Evolutionary conservation across 1,140 invertebrate genomes (phyloP).

Genomic region (Scaptomyza montana): DNA sequence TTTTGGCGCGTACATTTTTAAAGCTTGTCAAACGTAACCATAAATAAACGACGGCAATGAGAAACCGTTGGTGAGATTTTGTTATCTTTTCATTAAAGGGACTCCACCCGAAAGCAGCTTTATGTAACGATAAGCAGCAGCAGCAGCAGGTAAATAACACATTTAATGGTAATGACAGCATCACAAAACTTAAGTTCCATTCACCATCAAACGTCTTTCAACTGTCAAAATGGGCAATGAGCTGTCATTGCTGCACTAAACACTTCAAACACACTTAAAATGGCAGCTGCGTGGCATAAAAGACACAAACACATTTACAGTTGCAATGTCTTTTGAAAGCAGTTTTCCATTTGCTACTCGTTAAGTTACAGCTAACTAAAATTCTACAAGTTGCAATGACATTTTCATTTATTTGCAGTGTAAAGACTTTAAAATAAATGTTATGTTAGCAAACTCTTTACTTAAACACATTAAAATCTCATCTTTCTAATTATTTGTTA

Average conservation of each 20-base stretch:
- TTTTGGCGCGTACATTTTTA: conserved; percentile 50
- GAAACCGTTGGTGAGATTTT: not conserved
- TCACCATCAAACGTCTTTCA: conserved; percentile 37
- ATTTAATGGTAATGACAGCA: conserved; percentile 38
- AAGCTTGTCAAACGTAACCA: conserved; percentile 73
- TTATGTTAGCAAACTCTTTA: not conserved
- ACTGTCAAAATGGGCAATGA: conserved; percentile 32
- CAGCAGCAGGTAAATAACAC: conserved; percentile 32
- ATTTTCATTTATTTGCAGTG: not conserved
- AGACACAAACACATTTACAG: not conserved
- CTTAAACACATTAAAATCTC: not conserved
- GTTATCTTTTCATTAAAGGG: not conserved
- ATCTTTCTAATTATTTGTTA: too few species aligned
- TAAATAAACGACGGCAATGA: conserved; percentile 61
- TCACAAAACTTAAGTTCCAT: conserved; percentile 34
- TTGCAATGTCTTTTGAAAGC: too few species aligned
- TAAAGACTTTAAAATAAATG: not conserved
- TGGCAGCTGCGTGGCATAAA: too few species aligned
- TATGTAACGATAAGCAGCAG: conserved; percentile 16
- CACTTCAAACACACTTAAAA: not conserved
- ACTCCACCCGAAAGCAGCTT: not conserved
- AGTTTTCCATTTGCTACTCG: too few species aligned
- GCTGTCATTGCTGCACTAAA: conserved; percentile 11
- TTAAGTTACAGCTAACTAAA: too few species aligned
- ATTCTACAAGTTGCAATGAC: not conserved